Evolutionary conservation across 1,140 invertebrate genomes (phyloP).

Genomic region (Drosophila neocordata): DNA sequence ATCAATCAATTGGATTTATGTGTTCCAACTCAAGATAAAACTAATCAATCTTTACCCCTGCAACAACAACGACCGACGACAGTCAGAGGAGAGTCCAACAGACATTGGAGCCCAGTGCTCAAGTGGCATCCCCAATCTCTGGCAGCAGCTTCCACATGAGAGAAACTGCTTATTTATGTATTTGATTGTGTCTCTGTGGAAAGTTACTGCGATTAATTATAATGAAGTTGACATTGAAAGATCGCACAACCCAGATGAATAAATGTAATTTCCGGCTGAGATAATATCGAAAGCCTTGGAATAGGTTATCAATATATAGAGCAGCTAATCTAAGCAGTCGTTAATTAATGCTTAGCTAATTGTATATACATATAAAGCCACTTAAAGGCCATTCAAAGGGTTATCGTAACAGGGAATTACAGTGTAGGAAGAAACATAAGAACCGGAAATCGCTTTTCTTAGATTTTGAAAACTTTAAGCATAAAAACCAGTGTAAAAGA

Average conservation of each 20-base stretch:
- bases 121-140: slow-evolving; percentile 8
- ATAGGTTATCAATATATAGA: not conserved
- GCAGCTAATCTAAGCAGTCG: not conserved
- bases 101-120: slow-evolving; percentile 21
- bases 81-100: slow-evolving; percentile 36
- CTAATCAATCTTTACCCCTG: slow-evolving; percentile 78
- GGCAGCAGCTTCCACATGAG: slow-evolving; percentile 18
- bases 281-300: not conserved
- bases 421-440: too few relatives aligned
- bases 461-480: too few relatives aligned
- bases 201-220: slow-evolving; percentile 65
- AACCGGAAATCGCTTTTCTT: too few relatives aligned
- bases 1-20: slow-evolving; percentile 83
- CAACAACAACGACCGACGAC: slow-evolving; percentile 31
- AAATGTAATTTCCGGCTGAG: slow-evolving; percentile 30
- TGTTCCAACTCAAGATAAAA: slow-evolving; percentile 81
- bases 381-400: too few relatives aligned
- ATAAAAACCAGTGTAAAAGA: too few relatives aligned
- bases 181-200: slow-evolving; percentile 33
- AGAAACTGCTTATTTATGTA: slow-evolving; percentile 38
- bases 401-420: too few relatives aligned
- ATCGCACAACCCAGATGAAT: slow-evolving; percentile 21
- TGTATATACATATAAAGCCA: too few relatives aligned
- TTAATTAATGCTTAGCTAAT: not conserved
- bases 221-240: slow-evolving; percentile 32